A percentile compares a stretch with the other conserved stretches of the same genome.
Evolutionary conservation across 2,113 vertebrate genomes (phyloP).

Genomic region (Psilopsiagon aurifrons): DNA sequence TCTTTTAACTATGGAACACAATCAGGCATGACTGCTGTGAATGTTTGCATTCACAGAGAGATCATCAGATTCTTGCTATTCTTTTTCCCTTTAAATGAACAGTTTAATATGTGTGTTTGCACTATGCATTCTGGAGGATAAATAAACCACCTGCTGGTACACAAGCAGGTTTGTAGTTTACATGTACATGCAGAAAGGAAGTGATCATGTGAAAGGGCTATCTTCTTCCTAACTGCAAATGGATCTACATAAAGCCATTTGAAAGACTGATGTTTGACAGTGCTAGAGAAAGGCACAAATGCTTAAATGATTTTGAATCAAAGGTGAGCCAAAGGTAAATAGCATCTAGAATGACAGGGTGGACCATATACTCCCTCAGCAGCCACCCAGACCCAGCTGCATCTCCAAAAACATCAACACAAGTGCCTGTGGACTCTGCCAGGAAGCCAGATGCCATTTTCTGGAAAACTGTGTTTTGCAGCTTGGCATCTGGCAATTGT

Average conservation of each 20-base stretch:
- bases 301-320: slow-evolving; percentile 41
- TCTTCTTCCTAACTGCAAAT: neutral
- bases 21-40: neutral
- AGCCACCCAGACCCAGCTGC: slow-evolving; percentile 46
- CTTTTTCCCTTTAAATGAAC: neutral
- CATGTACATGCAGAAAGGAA: neutral
- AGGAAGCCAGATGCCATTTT: slow-evolving; percentile 54
- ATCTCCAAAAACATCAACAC: slow-evolving; percentile 24
- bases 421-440: neutral
- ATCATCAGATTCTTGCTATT: neutral
- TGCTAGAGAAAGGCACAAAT: neutral
- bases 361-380: neutral
- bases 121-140: neutral
- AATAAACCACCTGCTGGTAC: neutral
- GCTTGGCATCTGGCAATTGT: slow-evolving; percentile 28
- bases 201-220: neutral
- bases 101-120: neutral
- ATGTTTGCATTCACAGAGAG: neutral
- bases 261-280: slow-evolving; percentile 15
- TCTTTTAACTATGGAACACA: neutral
- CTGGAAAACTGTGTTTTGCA: slow-evolving; percentile 44
- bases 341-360: slow-evolving; percentile 37
- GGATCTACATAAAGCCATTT: slow-evolving; percentile 8
- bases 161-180: neutral
- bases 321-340: slow-evolving; percentile 68